Evolutionary conservation across 1,140 invertebrate species (phyloP), one percentile per base, ranked within the genome.

Genomic region (Galendromus occidentalis): DNA sequence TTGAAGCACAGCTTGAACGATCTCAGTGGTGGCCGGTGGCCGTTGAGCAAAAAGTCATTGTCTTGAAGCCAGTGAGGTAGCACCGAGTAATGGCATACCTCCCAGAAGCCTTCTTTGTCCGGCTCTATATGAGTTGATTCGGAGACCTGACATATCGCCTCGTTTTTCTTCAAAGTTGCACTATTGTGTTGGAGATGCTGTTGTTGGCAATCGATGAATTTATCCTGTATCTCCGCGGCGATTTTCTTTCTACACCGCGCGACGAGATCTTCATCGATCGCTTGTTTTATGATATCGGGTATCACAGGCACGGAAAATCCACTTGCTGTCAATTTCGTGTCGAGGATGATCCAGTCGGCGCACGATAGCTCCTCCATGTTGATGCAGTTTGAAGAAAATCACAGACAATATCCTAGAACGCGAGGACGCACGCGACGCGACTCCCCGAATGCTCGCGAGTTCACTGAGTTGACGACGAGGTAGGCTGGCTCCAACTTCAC

Each of bases 31-130:
- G 80, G 78, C 47, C 80, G 72, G 70, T 81, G 80, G 22, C 80
- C 79, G 44, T 72, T 73, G 29, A 75, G 71, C 51, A 81, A 69
- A 69, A 78, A 81, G 45, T 81, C 79, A 71, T 81, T 81, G 69
- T 81, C 80, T 68, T 77, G 74, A 0, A 81, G 70, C 80, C 80
- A 81, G 68, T 77, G 75, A 18, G 80, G 80, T 12, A 81, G 33
- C 33, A 39, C 33, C 33, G 33, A 39, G n/a, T 45, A 65, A 9
- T 39, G 33, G 45, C 29, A 39, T 39, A 39, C 33, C 33, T 39
- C 9, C 33, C 33, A 39, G 9, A 39, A 39, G 33, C 33, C 33
- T 39, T 39, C 33, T 39, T 39, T 39, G 33, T 39, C 33, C 4
- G 33, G 33, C 33, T 39, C 33, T 4, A 39, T 39, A 39, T 39